Conservation (phyloP, 1,140 invertebrate genomes). For the Chionoecetes opilio region DNA sequence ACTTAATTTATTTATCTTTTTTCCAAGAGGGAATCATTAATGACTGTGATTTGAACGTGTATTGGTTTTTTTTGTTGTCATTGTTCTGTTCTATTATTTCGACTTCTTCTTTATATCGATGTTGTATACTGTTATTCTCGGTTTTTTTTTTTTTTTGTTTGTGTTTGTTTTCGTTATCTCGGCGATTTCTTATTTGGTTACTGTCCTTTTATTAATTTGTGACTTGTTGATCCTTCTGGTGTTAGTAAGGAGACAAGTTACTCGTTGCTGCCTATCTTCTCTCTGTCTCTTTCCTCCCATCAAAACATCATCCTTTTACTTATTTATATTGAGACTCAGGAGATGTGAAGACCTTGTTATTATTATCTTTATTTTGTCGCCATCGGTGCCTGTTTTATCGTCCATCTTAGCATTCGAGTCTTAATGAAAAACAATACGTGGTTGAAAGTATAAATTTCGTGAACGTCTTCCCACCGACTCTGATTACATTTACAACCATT, state of each 20-base stretch:
- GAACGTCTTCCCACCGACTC: not conserved
- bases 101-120: no score
- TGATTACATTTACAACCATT: no score
- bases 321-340: not conserved
- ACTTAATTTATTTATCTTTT: conserved; percentile 64
- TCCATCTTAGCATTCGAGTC: not conserved
- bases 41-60: conserved; percentile 61
- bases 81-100: no score
- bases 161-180: not conserved
- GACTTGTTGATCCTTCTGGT: not conserved
- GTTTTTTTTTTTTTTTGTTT: no score
- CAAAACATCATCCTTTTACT: not conserved
- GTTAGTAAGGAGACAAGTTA: not conserved
- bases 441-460: not conserved
- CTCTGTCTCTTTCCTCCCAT: not conserved
- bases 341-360: not conserved
- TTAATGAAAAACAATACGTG: not conserved
- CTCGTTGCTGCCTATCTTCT: no score
- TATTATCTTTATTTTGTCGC: not conserved
- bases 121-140: no score
- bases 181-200: not conserved
- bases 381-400: not conserved
- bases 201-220: not conserved
- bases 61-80: not conserved
- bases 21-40: conserved; percentile 63